phyloP scores from a whole-genome alignment of 2,888 invertebrate species.

The Tridacna crocea region DNA sequence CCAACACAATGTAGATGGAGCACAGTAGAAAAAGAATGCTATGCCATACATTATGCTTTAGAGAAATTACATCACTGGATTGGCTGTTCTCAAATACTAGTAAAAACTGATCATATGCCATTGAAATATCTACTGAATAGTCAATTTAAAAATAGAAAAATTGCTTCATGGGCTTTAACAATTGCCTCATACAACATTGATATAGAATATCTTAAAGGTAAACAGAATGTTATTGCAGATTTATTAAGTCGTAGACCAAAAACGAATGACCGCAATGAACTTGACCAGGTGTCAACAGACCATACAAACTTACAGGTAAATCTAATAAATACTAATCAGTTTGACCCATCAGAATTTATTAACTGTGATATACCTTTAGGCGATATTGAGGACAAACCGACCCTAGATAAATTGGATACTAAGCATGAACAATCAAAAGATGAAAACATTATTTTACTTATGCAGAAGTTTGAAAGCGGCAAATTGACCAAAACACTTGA shows the following conservation, averaged over 20 bases:
- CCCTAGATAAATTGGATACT: slow-evolving; percentile 3
- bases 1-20: slow-evolving; percentile 17
- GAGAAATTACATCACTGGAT: slow-evolving; percentile 5
- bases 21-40: slow-evolving; percentile 16
- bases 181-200: slow-evolving; percentile 15
- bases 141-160: slow-evolving; percentile 4
- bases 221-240: slow-evolving; percentile 20
- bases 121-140: not conserved
- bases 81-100: not conserved
- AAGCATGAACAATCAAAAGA: slow-evolving; percentile 16
- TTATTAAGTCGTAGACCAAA: slow-evolving; percentile 8
- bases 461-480: slow-evolving; percentile 8
- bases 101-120: slow-evolving; percentile 14
- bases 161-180: slow-evolving; percentile 14
- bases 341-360: slow-evolving; percentile 4
- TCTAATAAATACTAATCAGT: slow-evolving; percentile 11
- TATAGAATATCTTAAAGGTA: slow-evolving; percentile 13
- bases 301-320: not conserved
- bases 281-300: too few relatives aligned
- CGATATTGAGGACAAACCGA: slow-evolving; percentile 19
- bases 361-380: not conserved
- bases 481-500: slow-evolving; percentile 15
- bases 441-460: slow-evolving; percentile 15
- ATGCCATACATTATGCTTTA: slow-evolving; percentile 7
- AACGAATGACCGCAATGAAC: not conserved